These are phyloP conservation scores for Lithophane semibrunnea DNA, from an alignment of 2,888 invertebrate genomes.

Conservation along the genomic window DNA sequence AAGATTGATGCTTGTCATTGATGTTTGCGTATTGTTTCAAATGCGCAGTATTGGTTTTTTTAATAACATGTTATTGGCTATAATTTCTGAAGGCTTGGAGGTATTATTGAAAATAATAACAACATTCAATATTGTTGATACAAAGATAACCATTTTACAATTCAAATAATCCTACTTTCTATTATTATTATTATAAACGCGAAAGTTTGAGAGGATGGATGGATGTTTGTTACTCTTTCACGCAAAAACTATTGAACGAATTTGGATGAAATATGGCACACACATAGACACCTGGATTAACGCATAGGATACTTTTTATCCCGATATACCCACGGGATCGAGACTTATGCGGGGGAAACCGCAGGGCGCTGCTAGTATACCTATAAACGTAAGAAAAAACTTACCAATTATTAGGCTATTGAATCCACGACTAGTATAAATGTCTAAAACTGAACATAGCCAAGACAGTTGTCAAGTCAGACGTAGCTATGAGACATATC, in stretches of 20 bases:
- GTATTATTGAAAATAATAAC: constrained; percentile 8
- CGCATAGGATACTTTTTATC: no score
- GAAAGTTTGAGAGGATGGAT: no score
- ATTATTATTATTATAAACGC: no score
- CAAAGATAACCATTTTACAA: background rate
- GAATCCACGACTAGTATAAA: background rate
- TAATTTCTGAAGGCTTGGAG: constrained; percentile 4
- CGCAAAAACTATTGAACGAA: no score
- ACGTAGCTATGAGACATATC: background rate
- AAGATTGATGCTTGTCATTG: constrained; percentile 47
- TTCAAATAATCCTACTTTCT: no score
- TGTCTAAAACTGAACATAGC: background rate
- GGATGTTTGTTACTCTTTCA: no score
- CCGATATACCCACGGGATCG: no score
- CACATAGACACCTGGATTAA: no score
- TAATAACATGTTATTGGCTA: constrained; percentile 27
- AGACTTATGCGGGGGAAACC: no score
- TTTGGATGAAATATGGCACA: no score
- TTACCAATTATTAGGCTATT: background rate
- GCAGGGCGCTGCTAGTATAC: no score
- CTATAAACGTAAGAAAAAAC: background rate
- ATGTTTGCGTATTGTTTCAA: constrained; percentile 39
- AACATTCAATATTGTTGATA: background rate
- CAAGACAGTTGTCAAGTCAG: no score
- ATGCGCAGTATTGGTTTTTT: constrained; percentile 36